Evolutionary conservation across 2,888 invertebrate species (phyloP), one percentile per base, ranked within the genome.

Genomic region (Mylabris sibirica): DNA sequence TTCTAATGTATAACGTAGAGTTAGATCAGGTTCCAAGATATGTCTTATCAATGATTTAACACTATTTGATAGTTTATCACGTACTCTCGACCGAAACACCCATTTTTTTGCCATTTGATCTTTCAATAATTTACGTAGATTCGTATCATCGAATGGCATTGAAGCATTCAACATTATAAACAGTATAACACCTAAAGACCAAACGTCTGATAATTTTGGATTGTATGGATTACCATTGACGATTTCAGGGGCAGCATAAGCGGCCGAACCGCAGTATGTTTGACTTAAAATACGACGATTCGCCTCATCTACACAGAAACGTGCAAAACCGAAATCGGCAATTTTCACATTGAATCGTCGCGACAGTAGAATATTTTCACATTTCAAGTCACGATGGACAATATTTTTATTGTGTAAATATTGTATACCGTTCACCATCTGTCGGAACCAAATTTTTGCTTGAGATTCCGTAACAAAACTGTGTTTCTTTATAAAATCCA

Each of bases 181-280:
- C 12, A 98, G 87, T 71, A 98, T 94, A 59, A 95, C 92, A 8
- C 95, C 97, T 73, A 97, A 87, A 11, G 96, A 96, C 98, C 98
- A 98, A 49, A 97, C 93, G 82, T 98, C 98, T 14, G 95, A 93
- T 73, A 94, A 85, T 84, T 94, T 95, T 0, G 95, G 95, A 84
- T 96, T 94, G 84, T 95, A 96, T 0, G 95, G 94, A 2, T 91
- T 92, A 3, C 96, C 96, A 80, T 93, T 92, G 59, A 98, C 93
- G 2, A 98, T 94, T 86, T 98, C 98, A 0, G 98, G 98, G 1
- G 98, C 96, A 0, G 97, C 98, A 84, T 98, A 98, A 0, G 97
- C 97, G 2, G 97, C 96, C 3, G 97, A 97, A n/a, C 98, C 98
- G 82, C 98, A 98, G 81, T 94, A 98, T 0, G 98, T 97, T 82